These are phyloP conservation scores for Monarcha castaneiventris DNA, from an alignment of 2,113 vertebrate genomes.

Conservation along the genomic window DNA sequence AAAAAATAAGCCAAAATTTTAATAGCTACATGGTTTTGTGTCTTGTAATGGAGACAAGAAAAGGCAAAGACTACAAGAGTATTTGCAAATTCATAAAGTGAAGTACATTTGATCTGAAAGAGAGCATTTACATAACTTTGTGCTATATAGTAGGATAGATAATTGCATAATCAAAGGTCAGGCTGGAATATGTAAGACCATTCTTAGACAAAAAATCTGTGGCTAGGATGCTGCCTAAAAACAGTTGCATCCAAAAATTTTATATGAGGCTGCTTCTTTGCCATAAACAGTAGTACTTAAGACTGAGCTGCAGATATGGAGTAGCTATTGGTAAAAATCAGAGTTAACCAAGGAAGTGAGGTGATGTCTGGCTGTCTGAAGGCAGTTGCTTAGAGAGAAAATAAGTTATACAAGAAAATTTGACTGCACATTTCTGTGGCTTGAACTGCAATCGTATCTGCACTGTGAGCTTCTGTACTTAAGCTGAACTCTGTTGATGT, in stretches of 20 bases:
- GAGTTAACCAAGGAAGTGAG: neutral
- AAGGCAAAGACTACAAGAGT: neutral
- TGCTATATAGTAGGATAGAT: neutral
- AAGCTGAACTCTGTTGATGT: neutral
- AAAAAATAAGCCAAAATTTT: neutral
- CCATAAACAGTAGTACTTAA: neutral
- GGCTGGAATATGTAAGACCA: neutral
- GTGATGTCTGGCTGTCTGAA: neutral
- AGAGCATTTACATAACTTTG: neutral
- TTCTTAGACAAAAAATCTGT: neutral
- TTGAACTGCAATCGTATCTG: neutral
- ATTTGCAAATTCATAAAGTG: neutral
- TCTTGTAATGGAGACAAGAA: neutral
- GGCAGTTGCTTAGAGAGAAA: neutral
- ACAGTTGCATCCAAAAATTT: neutral
- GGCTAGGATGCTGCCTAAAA: neutral
- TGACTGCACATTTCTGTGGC: neutral
- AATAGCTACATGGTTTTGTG: neutral
- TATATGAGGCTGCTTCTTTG: neutral
- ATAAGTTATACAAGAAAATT: neutral
- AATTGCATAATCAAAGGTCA: conserved; percentile 23
- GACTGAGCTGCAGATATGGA: neutral
- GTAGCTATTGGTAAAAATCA: neutral
- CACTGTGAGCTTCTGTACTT: neutral
- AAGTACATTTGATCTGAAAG: neutral